phyloP scores from a whole-genome alignment of 92 coral and sea anemone genomes.

The Zoanthus sociatus region DNA sequence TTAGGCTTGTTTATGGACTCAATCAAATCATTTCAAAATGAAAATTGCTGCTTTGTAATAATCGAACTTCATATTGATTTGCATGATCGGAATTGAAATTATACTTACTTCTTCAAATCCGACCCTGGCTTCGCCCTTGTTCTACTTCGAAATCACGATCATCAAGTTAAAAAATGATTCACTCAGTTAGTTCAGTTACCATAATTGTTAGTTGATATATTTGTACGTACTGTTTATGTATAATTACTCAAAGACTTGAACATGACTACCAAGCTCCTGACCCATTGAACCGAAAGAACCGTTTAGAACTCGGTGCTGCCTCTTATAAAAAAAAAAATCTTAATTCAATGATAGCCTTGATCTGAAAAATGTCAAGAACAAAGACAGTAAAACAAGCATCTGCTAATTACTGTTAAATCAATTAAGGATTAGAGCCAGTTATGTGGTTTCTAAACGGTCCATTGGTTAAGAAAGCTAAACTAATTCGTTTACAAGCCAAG shows the following conservation, averaged over 20 bases:
- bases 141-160: too few relatives aligned
- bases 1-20: too few relatives aligned
- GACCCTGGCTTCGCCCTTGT: too few relatives aligned
- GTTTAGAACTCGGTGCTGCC: not conserved
- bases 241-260: not conserved
- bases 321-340: not conserved
- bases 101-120: not conserved
- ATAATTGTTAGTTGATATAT: too few relatives aligned
- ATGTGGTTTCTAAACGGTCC: too few relatives aligned
- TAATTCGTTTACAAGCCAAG: too few relatives aligned
- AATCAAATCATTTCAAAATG: too few relatives aligned
- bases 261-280: constrained; percentile 42
- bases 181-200: not conserved
- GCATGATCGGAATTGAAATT: not conserved
- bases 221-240: not conserved
- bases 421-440: too few relatives aligned
- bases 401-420: too few relatives aligned
- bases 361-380: not conserved
- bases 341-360: not conserved
- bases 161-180: not conserved
- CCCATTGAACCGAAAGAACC: not conserved
- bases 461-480: not conserved
- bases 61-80: too few relatives aligned
- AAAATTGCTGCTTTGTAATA: too few relatives aligned
- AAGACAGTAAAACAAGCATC: too few relatives aligned